These are phyloP conservation scores for Platyscapa corneri DNA, from an alignment of 1,140 invertebrate genomes.

Conservation along the genomic window DNA sequence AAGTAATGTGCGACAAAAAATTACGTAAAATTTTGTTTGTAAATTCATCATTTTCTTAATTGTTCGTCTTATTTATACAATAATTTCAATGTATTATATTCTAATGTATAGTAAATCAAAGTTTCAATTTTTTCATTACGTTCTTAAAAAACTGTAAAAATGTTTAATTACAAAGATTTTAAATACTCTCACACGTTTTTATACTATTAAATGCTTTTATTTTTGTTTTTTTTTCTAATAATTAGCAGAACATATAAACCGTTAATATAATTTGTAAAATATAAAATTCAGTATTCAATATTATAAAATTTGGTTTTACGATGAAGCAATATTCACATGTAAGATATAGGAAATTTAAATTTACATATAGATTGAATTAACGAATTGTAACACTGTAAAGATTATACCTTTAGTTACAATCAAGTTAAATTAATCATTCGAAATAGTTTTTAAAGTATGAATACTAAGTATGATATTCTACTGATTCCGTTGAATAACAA, in stretches of 20 bases:
- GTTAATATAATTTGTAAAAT: too few relatives aligned
- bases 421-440: not conserved
- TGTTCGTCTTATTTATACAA: too few relatives aligned
- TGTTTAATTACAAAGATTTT: not conserved
- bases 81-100: too few relatives aligned
- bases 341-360: not conserved
- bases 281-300: too few relatives aligned
- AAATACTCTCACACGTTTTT: too few relatives aligned
- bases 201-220: too few relatives aligned
- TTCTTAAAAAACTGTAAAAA: not conserved
- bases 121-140: not conserved
- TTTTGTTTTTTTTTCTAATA: too few relatives aligned
- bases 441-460: not conserved
- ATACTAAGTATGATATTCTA: not conserved
- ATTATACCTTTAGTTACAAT: not conserved
- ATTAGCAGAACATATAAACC: too few relatives aligned
- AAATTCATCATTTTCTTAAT: not conserved
- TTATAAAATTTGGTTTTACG: not conserved
- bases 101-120: not conserved
- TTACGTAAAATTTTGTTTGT: not conserved
- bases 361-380: constrained; percentile 10
- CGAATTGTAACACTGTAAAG: not conserved
- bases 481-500: not conserved
- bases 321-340: not conserved
- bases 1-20: not conserved